Conservation (phyloP, 92 coral and sea anemone genomes). For the Phenganax marumi region DNA sequence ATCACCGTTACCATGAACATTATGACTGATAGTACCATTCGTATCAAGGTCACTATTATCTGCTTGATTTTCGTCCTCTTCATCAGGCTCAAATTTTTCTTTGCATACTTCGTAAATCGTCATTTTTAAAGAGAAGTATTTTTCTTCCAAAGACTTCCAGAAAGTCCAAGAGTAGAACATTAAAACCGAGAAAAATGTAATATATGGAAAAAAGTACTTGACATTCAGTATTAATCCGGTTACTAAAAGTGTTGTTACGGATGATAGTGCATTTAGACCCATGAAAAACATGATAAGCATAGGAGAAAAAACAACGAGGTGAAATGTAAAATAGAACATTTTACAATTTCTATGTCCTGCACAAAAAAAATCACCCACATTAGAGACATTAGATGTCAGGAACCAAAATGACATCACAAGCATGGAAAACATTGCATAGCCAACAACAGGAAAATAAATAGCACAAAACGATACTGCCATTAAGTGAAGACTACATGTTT, state of each 20-base stretch:
- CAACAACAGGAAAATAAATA: neutral
- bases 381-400: neutral
- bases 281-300: neutral
- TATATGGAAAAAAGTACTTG: neutral
- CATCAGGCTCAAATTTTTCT: too few species aligned
- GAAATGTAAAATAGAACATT: neutral
- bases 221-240: neutral
- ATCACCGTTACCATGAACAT: too few species aligned
- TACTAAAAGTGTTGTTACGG: neutral
- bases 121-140: constrained; percentile 2
- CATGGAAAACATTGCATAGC: constrained; percentile 1
- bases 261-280: neutral
- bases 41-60: too few species aligned
- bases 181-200: neutral
- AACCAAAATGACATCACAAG: neutral
- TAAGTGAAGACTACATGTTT: neutral
- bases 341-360: too few species aligned
- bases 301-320: neutral
- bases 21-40: too few species aligned
- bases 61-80: too few species aligned
- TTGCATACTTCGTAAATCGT: too few species aligned
- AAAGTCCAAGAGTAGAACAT: constrained; percentile 7
- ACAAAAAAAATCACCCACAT: neutral
- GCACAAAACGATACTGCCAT: neutral
- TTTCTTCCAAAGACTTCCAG: constrained; percentile 18